A percentile compares a stretch with the other conserved stretches of the same genome.
Conservation (phyloP, 2,888 invertebrate genomes). For the Cremastinae sp. region DNA sequence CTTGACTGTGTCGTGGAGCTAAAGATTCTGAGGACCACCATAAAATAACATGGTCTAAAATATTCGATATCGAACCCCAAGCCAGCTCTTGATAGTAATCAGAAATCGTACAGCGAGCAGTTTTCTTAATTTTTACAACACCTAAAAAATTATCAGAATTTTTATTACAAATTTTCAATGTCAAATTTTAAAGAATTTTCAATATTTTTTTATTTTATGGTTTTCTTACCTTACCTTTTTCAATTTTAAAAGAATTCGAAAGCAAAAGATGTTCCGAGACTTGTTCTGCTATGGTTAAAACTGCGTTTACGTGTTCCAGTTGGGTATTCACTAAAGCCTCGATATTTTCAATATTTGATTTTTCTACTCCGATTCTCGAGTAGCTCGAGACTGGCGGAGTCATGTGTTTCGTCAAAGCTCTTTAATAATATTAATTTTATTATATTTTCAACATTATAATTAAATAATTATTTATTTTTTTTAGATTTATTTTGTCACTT, state of each 20-base stretch:
- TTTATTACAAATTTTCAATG: too few species aligned
- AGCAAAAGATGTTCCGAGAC: constrained; percentile 84
- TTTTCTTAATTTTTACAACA: constrained; percentile 83
- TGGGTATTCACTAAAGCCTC: constrained; percentile 86
- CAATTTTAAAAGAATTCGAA: constrained; percentile 83
- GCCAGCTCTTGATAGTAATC: constrained; percentile 88
- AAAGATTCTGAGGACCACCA: constrained; percentile 92
- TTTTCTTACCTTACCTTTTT: constrained; percentile 78
- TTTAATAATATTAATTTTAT: too few species aligned
- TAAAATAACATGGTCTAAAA: constrained; percentile 89
- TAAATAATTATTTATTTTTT: not conserved
- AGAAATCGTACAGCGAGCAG: constrained; percentile 84
- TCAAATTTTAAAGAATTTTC: too few species aligned
- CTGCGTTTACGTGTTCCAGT: constrained; percentile 85
- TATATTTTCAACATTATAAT: not conserved
- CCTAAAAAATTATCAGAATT: constrained; percentile 80
- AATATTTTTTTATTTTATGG: constrained; percentile 20
- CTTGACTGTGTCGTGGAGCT: constrained; percentile 82
- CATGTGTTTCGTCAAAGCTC: constrained; percentile 87
- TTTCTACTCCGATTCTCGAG: constrained; percentile 80
- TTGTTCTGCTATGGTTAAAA: constrained; percentile 83
- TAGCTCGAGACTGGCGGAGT: constrained; percentile 82
- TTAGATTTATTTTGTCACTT: constrained; percentile 65
- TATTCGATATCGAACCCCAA: constrained; percentile 91
- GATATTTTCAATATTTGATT: constrained; percentile 82